Evolutionary conservation across 2,888 invertebrate species (phyloP), one percentile per base, ranked within the genome.

Genomic region (Drosophila colorata): DNA sequence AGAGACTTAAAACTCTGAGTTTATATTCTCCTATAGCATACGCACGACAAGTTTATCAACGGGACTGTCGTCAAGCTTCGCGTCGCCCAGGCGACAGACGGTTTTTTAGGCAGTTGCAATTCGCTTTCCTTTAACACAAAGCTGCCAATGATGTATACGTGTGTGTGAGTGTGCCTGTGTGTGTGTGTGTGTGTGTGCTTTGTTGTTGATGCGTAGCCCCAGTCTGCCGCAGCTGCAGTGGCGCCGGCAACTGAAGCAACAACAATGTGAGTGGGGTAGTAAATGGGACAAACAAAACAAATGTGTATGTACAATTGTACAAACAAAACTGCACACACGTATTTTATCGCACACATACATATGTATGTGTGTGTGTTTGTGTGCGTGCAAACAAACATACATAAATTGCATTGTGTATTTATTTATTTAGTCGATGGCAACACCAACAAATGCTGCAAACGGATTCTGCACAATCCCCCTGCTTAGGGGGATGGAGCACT

Each of bases 341-440:
- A 25, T 8, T 25, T 8, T 1, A 25, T 2, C 1, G 25, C 25
- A 25, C 2, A 25, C 25, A 9, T 44, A 49, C 8, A 46, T 23
- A 25, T 37, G n/a, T 44, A 58, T n/a, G 40, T 31, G 16, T 28
- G n/a, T 28, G 9, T 28, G 9, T 28, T 0, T 28, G 2, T 11
- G 4, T n/a, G 13, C 11, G 23, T 40, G 48, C 65, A 70, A 66
- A 66, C 58, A 72, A 58, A 68, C 69, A 69, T 55, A 72, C 66
- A 78, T 83, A 83, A 81, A 84, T 80, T 85, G 83, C 83, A 83
- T 58, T 69, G 63, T 73, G 55, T 76, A 70, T 82, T 73, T 85
- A 81, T 84, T 82, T 82, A 86, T 86, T 83, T 83, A 78, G 78
- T 80, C 86, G 78, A 85, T 78, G 82, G 80, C 83, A 80, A 74